Conservation (phyloP, 1,140 invertebrate genomes). For the Drosophila melanica region DNA sequence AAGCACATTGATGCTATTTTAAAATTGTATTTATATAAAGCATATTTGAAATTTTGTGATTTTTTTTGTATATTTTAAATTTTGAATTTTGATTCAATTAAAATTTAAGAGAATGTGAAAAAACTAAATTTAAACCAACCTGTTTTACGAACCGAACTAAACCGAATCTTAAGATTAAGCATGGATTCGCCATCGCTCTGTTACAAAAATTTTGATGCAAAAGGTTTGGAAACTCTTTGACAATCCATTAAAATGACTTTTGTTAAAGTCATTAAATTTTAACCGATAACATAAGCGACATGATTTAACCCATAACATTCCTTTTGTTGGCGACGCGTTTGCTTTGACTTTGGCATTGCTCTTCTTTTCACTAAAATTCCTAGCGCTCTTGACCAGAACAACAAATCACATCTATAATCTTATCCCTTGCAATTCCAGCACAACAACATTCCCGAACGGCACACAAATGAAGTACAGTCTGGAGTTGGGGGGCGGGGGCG, state of each 20-base stretch:
- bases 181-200: too few species aligned
- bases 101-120: too few species aligned
- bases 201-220: too few species aligned
- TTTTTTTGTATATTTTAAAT: too few species aligned
- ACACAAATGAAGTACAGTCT: conserved; percentile 72
- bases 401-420: conserved; percentile 62
- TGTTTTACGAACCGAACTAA: too few species aligned
- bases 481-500: not conserved
- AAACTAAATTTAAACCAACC: too few species aligned
- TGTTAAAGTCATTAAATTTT: not conserved
- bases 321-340: conserved; percentile 4
- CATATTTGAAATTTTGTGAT: too few species aligned
- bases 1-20: too few species aligned
- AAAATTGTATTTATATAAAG: too few species aligned
- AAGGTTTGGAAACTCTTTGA: too few species aligned
- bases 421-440: conserved; percentile 6
- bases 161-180: too few species aligned
- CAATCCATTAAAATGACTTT: not conserved
- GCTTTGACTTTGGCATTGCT: conserved; percentile 11
- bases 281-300: not conserved
- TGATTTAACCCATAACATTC: conserved; percentile 41
- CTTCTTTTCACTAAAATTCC: conserved; percentile 28
- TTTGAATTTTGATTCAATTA: too few species aligned
- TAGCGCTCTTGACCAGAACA: conserved; percentile 8
- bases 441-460: conserved; percentile 28